These are phyloP conservation scores for Mormyrus lacerda DNA, from an alignment of 2,113 vertebrate genomes.

Conservation along the genomic window DNA sequence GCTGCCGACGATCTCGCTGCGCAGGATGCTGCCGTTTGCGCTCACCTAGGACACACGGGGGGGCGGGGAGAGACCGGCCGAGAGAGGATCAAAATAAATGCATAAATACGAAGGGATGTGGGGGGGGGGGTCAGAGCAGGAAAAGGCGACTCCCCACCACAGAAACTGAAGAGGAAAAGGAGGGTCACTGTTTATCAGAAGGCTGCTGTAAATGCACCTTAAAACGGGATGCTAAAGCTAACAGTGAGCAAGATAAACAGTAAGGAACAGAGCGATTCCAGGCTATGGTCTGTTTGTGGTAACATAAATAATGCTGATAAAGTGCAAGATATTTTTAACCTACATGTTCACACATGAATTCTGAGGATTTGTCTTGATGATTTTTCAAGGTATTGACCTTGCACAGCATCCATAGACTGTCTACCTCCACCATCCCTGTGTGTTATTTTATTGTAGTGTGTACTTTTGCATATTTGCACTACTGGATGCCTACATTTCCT, in stretches of 20 bases:
- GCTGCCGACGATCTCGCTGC: slow-evolving; percentile 79
- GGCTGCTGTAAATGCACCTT: neutral
- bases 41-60: slow-evolving; percentile 62
- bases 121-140: neutral
- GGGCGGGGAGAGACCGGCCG: neutral
- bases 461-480: too few species aligned
- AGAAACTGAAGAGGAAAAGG: neutral
- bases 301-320: neutral
- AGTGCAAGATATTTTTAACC: neutral
- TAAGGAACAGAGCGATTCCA: neutral
- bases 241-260: neutral
- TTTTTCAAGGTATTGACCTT: too few species aligned
- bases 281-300: neutral
- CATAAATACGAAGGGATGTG: neutral
- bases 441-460: too few species aligned
- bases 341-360: neutral
- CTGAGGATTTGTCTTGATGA: neutral
- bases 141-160: neutral
- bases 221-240: neutral
- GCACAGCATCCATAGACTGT: too few species aligned
- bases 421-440: too few species aligned
- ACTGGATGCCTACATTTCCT: too few species aligned
- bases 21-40: slow-evolving; percentile 72
- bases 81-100: neutral
- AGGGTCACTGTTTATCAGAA: neutral